Evolutionary conservation across 2,888 invertebrate genomes (phyloP).

Genomic region (Acleris laterana): DNA sequence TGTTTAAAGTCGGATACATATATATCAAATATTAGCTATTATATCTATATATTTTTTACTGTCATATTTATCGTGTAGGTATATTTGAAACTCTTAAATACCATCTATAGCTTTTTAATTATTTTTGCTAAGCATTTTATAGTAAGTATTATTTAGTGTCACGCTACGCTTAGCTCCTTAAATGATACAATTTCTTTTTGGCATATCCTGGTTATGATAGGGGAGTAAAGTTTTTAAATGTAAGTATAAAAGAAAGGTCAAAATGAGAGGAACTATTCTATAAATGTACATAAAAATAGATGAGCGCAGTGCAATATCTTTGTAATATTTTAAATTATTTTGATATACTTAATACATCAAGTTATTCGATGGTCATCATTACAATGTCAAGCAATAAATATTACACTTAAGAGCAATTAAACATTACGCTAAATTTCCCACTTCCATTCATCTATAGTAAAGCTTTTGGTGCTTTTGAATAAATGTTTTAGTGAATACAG

Average conservation of each 20-base stretch:
- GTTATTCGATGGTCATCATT: too few relatives aligned
- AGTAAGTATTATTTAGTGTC: constrained; percentile 47
- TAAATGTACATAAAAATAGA: constrained; percentile 77
- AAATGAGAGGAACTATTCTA: constrained; percentile 82
- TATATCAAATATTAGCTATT: constrained; percentile 35
- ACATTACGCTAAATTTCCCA: too few relatives aligned
- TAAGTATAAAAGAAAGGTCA: constrained; percentile 81
- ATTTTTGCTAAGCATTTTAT: constrained; percentile 73
- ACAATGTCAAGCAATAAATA: too few relatives aligned
- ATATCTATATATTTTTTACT: constrained; percentile 59
- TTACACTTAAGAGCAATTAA: too few relatives aligned
- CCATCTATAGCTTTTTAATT: constrained; percentile 57
- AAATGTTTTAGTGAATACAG: too few relatives aligned
- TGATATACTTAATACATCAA: too few relatives aligned
- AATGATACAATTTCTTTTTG: constrained; percentile 40
- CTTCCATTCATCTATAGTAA: too few relatives aligned
- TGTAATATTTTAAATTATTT: too few relatives aligned
- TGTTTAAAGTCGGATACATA: not conserved
- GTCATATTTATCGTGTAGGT: constrained; percentile 47
- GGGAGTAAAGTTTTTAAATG: constrained; percentile 55
- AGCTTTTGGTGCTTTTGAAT: too few relatives aligned
- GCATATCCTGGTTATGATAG: constrained; percentile 72
- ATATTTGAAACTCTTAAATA: constrained; percentile 59
- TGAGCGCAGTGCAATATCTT: constrained; percentile 41
- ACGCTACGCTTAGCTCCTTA: constrained; percentile 50